phyloP scores from a whole-genome alignment of 2,888 invertebrate species.

The Harpalus rubripes region DNA sequence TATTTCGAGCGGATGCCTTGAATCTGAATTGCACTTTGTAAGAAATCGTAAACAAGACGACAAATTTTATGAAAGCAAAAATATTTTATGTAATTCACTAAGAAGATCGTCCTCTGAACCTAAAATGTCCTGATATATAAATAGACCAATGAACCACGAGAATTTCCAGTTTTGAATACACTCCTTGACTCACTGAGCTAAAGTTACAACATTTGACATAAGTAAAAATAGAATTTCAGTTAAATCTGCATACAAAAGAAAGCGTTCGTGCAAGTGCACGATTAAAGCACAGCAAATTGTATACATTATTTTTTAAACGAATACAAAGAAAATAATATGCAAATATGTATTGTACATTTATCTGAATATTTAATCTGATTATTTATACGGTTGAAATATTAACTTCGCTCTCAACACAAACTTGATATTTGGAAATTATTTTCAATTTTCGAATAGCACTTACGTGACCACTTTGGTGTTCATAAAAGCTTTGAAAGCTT shows the following conservation, averaged over 20 bases:
- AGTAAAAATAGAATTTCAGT: slow-evolving; percentile 2
- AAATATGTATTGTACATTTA: neutral
- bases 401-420: neutral
- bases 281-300: slow-evolving; percentile 5
- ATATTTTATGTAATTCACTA: neutral
- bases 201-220: slow-evolving; percentile 20
- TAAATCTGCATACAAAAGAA: slow-evolving; percentile 9
- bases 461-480: too few relatives aligned
- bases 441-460: neutral
- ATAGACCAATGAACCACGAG: slow-evolving; percentile 35
- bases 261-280: neutral
- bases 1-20: neutral
- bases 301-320: slow-evolving; percentile 2
- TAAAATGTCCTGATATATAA: neutral
- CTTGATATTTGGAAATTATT: neutral
- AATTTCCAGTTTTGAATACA: slow-evolving; percentile 29
- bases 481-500: too few relatives aligned
- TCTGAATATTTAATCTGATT: neutral
- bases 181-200: slow-evolving; percentile 41
- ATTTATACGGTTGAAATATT: neutral
- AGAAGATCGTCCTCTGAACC: neutral
- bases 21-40: neutral
- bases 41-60: slow-evolving; percentile 10
- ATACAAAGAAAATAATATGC: neutral
- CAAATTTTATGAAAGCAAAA: neutral